These are phyloP conservation scores for Galleria mellonella DNA, from an alignment of 1,140 invertebrate genomes.

Conservation along the genomic window DNA sequence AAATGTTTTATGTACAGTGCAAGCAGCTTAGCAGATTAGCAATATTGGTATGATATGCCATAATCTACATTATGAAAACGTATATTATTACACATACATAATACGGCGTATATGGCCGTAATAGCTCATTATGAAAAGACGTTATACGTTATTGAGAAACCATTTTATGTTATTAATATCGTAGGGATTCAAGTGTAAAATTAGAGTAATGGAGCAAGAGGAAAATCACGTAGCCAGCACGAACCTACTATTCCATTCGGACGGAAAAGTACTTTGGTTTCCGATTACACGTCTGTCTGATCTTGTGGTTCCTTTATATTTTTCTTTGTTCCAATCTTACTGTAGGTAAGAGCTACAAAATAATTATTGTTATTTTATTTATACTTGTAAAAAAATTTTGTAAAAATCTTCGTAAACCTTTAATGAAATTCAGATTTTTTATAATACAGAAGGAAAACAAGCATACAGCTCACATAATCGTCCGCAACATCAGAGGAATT, in stretches of 20 bases:
- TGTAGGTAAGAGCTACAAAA: too few relatives aligned
- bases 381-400: too few relatives aligned
- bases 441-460: too few relatives aligned
- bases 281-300: constrained; percentile 15
- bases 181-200: constrained; percentile 9
- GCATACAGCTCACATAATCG: too few relatives aligned
- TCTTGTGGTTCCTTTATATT: constrained; percentile 1
- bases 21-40: constrained; percentile 20
- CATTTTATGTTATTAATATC: constrained; percentile 15
- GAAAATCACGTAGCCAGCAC: constrained; percentile 5
- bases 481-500: too few relatives aligned
- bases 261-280: constrained; percentile 20
- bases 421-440: too few relatives aligned
- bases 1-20: constrained; percentile 31
- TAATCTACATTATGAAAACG: constrained; percentile 8
- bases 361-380: too few relatives aligned
- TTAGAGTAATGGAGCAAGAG: constrained; percentile 12
- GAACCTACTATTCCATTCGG: constrained; percentile 11
- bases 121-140: too few relatives aligned
- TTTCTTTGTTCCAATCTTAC: constrained; percentile 1
- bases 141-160: too few relatives aligned
- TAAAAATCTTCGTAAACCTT: too few relatives aligned
- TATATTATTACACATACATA: constrained; percentile 1
- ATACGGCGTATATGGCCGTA: neutral
- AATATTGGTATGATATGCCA: constrained; percentile 14